These are phyloP conservation scores for Myotis pilosus DNA, from an alignment of 2,797 vertebrate genomes.

Conservation along the genomic window DNA sequence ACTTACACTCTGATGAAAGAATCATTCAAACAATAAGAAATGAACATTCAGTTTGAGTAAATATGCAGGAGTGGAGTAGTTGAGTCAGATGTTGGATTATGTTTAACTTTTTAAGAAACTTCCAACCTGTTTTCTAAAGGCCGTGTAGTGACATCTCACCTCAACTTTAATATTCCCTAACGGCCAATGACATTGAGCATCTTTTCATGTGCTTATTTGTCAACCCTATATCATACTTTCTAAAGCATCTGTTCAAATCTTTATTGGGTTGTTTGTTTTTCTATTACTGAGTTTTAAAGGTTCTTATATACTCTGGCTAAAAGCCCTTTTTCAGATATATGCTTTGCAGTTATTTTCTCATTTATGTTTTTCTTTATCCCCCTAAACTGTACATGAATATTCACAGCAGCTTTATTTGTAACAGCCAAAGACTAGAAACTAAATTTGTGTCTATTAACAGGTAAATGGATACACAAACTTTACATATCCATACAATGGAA, in stretches of 20 bases:
- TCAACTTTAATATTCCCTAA: not conserved
- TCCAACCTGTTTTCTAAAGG: not conserved
- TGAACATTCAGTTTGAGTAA: not conserved
- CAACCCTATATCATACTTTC: not conserved
- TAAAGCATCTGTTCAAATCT: not conserved
- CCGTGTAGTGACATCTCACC: not conserved
- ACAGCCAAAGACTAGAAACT: not conserved
- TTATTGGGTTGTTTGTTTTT: not conserved
- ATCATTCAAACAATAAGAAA: not conserved
- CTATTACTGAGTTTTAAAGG: not conserved
- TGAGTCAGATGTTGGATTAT: not conserved
- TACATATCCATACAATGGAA: not conserved
- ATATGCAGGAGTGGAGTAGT: not conserved
- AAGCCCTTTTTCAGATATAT: not conserved
- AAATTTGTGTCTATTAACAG: not conserved
- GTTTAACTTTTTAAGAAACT: not conserved
- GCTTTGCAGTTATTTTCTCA: not conserved
- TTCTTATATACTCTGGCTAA: not conserved
- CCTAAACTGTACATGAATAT: not conserved
- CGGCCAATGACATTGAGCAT: not conserved
- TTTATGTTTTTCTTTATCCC: not conserved
- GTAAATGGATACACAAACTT: not conserved
- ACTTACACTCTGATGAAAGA: not conserved
- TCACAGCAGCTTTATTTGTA: not conserved
- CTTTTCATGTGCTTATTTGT: not conserved